Conservation (phyloP, 2,113 vertebrate genomes). For the Morone saxatilis region DNA sequence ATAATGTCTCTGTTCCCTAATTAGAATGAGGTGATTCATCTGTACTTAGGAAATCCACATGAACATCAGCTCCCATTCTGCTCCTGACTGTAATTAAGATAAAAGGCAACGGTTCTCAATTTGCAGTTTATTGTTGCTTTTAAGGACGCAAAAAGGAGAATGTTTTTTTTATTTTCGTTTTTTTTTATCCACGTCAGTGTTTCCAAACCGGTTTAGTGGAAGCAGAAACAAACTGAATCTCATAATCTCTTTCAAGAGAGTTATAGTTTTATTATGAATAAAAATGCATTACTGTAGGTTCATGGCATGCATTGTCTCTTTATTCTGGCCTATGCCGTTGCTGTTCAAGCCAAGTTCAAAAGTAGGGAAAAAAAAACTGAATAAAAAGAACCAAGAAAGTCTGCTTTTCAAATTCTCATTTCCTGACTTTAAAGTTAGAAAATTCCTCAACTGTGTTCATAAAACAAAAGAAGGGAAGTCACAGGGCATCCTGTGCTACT, state of each 20-base stretch:
- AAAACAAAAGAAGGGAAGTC: slow-evolving; percentile 33
- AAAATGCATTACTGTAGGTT: not conserved
- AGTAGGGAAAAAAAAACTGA: not conserved
- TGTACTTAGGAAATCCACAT: not conserved
- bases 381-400: slow-evolving; percentile 21
- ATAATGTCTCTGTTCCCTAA: slow-evolving; percentile 1
- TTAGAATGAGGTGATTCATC: slow-evolving; percentile 27
- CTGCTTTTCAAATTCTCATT: slow-evolving; percentile 25
- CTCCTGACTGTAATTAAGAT: not conserved
- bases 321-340: not conserved
- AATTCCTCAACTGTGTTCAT: slow-evolving; percentile 23
- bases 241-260: not conserved
- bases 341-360: not conserved
- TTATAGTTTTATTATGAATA: not conserved
- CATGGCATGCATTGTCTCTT: not conserved
- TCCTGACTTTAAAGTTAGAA: slow-evolving; percentile 33
- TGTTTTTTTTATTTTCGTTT: not conserved
- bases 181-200: no score
- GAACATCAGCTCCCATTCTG: not conserved
- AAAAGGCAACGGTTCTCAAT: not conserved
- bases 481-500: not conserved
- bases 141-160: not conserved
- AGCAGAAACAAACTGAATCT: not conserved
- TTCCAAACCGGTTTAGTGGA: not conserved
- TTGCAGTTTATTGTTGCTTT: not conserved